These are phyloP conservation scores for Channa striata DNA, from an alignment of 2,797 vertebrate species.

Conservation along the genomic window DNA sequence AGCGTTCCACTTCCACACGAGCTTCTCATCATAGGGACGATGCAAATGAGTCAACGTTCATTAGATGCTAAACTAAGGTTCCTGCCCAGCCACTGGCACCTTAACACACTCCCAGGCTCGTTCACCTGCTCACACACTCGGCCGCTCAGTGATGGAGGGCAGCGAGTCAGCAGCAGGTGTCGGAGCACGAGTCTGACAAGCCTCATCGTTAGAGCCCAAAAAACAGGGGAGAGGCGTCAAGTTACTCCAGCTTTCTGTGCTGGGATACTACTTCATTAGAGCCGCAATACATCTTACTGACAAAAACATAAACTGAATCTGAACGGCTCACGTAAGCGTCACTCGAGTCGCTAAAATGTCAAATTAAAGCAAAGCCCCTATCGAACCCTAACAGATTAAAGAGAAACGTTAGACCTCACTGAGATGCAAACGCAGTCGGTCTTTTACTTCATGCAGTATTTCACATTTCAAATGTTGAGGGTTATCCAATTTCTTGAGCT, in stretches of 20 bases:
- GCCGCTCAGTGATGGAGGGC: slow-evolving; percentile 4
- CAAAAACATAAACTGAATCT: neutral
- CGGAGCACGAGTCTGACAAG: slow-evolving; percentile 9
- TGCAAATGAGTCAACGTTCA: slow-evolving; percentile 24
- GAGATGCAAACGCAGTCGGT: slow-evolving; percentile 33
- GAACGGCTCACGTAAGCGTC: neutral
- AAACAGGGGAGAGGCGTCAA: neutral
- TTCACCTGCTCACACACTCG: slow-evolving; percentile 20
- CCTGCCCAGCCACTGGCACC: slow-evolving; percentile 13
- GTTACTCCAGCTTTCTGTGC: neutral
- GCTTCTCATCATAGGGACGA: too few relatives aligned
- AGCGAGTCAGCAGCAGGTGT: slow-evolving; percentile 31
- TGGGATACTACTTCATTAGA: slow-evolving; percentile 3
- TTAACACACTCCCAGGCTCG: slow-evolving; percentile 9
- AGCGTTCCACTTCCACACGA: slow-evolving; percentile 18
- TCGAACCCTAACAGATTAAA: neutral
- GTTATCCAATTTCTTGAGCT: slow-evolving; percentile 50
- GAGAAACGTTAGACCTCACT: slow-evolving; percentile 2
- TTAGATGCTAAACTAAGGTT: slow-evolving; percentile 28
- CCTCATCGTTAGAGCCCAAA: slow-evolving; percentile 1
- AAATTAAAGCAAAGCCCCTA: neutral
- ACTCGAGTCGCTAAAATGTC: neutral
- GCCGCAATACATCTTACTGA: neutral
- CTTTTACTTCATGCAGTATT: slow-evolving; percentile 37
- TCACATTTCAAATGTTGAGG: slow-evolving; percentile 46